Percentiles rank a stretch among this genome's conserved stretches.
Evolutionary conservation across 2,888 invertebrate species (phyloP).

Genomic region (Hypolimnas misippus): DNA sequence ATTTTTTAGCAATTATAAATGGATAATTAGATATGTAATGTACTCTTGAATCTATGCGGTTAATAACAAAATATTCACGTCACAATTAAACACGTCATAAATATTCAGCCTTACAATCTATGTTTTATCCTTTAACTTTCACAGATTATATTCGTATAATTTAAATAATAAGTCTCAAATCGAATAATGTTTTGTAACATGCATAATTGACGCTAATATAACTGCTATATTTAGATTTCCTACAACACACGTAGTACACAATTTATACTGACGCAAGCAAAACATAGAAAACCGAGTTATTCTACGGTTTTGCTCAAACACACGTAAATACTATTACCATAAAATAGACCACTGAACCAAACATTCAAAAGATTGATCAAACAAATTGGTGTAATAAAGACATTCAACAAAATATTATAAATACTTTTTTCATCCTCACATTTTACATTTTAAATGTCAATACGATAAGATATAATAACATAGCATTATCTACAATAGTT

Average conservation of each 20-base stretch:
- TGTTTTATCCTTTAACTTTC: too few species aligned
- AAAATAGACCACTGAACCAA: not conserved
- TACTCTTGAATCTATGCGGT: too few species aligned
- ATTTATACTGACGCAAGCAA: not conserved
- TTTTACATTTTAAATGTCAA: conserved; percentile 11
- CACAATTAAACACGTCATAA: too few species aligned
- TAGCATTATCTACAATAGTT: conserved; percentile 18
- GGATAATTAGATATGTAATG: too few species aligned
- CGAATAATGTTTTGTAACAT: too few species aligned
- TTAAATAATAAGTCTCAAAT: too few species aligned
- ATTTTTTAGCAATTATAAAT: too few species aligned
- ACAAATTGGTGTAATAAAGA: not conserved
- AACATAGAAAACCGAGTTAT: not conserved
- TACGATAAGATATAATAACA: conserved; percentile 20
- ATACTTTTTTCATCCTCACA: not conserved
- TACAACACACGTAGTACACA: not conserved
- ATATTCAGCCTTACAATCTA: too few species aligned
- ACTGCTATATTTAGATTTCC: not conserved
- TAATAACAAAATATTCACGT: too few species aligned
- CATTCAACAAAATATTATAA: too few species aligned
- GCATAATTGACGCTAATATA: too few species aligned
- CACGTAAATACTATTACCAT: not conserved
- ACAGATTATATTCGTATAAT: too few species aligned
- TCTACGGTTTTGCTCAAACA: not conserved
- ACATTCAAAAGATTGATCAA: conserved; percentile 1